Conservation (phyloP, 2,113 vertebrate genomes). For the Psammodynastes pulverulentus region DNA sequence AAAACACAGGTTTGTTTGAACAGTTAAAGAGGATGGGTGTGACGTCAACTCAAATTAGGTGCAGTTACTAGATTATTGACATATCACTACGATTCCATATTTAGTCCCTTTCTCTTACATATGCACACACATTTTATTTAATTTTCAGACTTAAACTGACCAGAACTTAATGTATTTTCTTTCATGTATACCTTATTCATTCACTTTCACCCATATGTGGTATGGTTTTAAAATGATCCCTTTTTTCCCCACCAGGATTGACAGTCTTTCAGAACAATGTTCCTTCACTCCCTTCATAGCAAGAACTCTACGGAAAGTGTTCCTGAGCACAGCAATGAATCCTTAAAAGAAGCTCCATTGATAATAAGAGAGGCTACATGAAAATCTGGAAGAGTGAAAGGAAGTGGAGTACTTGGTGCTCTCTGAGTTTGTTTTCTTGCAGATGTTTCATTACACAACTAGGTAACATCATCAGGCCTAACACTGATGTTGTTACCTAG, state of each 20-base stretch:
- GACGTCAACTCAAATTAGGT: not conserved
- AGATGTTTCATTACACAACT: not conserved
- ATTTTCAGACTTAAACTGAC: not conserved
- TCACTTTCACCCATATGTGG: not conserved
- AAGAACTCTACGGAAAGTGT: not conserved
- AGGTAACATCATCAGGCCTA: not conserved
- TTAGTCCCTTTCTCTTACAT: not conserved
- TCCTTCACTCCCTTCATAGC: not conserved
- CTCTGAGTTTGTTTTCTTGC: not conserved
- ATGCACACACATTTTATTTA: not conserved
- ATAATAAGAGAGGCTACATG: not conserved
- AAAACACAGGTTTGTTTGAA: constrained; percentile 4
- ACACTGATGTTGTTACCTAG: not conserved
- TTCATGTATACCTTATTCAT: not conserved
- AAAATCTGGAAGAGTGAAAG: not conserved
- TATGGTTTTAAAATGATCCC: not conserved
- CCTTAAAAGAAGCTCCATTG: not conserved
- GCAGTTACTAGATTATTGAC: not conserved
- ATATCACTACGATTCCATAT: not conserved
- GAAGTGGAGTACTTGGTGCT: not conserved
- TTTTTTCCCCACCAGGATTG: not conserved
- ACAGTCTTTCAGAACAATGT: not conserved
- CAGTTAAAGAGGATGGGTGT: not conserved
- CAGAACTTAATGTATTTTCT: not conserved
- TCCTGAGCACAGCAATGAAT: not conserved